A percentile compares a stretch with the other conserved stretches of the same genome.
Evolutionary conservation across 2,113 vertebrate species (phyloP).

Genomic region (Amazona vittata): DNA sequence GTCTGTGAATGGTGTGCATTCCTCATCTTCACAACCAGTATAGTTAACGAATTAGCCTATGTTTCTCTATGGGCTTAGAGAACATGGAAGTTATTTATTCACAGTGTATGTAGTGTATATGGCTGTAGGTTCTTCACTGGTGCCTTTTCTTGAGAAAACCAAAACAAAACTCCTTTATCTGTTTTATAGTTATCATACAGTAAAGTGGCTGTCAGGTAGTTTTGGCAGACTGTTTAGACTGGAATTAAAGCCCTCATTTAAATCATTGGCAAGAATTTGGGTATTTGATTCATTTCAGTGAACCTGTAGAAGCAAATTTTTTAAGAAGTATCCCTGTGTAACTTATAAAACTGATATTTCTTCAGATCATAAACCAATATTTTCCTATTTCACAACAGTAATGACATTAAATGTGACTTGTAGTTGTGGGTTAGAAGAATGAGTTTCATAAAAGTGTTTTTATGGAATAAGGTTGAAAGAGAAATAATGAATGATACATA

Average conservation of each 20-base stretch:
- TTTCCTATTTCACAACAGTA: neutral
- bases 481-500: neutral
- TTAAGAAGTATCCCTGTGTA: neutral
- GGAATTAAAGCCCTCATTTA: neutral
- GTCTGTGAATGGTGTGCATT: neutral
- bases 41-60: neutral
- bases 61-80: neutral
- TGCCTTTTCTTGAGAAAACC: neutral
- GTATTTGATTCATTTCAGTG: neutral
- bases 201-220: neutral
- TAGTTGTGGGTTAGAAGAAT: neutral
- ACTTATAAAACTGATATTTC: neutral
- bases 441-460: constrained; percentile 19
- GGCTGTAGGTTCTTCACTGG: neutral
- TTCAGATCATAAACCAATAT: neutral
- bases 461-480: constrained; percentile 9
- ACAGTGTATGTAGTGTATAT: neutral
- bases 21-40: neutral
- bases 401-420: neutral
- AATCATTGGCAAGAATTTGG: neutral
- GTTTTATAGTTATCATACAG: neutral
- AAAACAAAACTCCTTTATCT: neutral
- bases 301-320: neutral
- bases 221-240: neutral
- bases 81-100: neutral